phyloP scores from a whole-genome alignment of 2,113 vertebrate genomes.

The human region DNA sequence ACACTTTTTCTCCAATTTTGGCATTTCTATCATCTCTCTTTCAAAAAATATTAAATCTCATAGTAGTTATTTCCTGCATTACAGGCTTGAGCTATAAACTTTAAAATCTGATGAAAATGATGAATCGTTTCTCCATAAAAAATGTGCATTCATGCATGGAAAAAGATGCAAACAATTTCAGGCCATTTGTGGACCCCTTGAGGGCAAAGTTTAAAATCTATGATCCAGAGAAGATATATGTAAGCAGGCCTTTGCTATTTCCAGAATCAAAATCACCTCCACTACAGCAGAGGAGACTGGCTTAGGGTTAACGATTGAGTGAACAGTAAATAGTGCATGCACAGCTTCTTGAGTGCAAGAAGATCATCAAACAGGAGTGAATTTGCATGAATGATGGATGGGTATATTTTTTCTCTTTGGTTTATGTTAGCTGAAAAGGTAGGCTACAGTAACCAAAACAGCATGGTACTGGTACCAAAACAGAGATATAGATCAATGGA shows the following conservation, averaged over 20 bases:
- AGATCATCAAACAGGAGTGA: background rate
- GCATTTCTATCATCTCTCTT: background rate
- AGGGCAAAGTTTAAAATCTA: background rate
- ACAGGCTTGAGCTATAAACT: background rate
- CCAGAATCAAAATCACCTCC: background rate
- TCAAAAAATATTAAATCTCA: background rate
- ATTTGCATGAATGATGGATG: background rate
- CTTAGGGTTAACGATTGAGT: background rate
- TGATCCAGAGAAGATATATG: background rate
- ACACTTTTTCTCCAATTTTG: background rate
- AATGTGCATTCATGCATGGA: background rate
- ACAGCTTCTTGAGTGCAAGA: background rate
- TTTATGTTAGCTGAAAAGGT: background rate
- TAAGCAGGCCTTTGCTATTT: background rate
- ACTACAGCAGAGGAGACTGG: background rate
- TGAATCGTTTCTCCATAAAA: background rate
- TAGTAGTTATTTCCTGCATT: background rate
- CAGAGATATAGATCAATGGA: too few species aligned
- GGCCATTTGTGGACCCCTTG: background rate
- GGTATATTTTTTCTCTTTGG: background rate
- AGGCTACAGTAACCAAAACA: too few species aligned
- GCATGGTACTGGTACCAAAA: too few species aligned
- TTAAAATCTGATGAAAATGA: conserved; percentile 20
- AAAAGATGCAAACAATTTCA: conserved; percentile 36
- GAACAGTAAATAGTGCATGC: background rate